Conservation (phyloP, 1,140 invertebrate species). For the Aphelenchoides avenae region DNA sequence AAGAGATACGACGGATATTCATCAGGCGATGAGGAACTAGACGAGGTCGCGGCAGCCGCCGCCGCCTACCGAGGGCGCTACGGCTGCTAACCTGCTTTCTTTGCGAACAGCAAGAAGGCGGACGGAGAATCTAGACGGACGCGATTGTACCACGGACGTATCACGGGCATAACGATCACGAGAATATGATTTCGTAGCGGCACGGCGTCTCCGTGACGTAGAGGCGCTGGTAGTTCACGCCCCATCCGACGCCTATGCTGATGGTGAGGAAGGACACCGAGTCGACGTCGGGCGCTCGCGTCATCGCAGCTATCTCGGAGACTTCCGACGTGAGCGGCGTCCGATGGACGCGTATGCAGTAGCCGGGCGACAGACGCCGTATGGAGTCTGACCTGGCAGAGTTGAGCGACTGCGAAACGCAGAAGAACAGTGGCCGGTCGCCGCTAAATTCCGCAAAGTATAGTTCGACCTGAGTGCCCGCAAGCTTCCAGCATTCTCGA, state of each 20-base stretch:
- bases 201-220: constrained; percentile 55
- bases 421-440: constrained; percentile 52
- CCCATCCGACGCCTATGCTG: constrained; percentile 52
- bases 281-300: not conserved
- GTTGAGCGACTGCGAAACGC: constrained; percentile 39
- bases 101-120: too few relatives aligned
- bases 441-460: constrained; percentile 38
- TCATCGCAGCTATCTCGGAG: constrained; percentile 10
- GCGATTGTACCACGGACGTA: constrained; percentile 2
- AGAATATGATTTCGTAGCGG: constrained; percentile 56
- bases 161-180: constrained; percentile 16
- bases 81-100: too few relatives aligned
- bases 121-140: too few relatives aligned
- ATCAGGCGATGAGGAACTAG: too few relatives aligned
- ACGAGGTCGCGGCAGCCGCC: too few relatives aligned
- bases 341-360: constrained; percentile 58
- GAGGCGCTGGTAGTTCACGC: constrained; percentile 49
- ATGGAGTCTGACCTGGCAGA: constrained; percentile 45
- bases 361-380: constrained; percentile 54
- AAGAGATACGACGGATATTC: too few relatives aligned
- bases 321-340: constrained; percentile 11
- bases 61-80: too few relatives aligned
- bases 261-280: constrained; percentile 52
- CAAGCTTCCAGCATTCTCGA: too few relatives aligned
- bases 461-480: too few relatives aligned